Base-by-base conservation (phyloP, 1,140 invertebrate species). In the Calephelis virginiensis region DNA sequence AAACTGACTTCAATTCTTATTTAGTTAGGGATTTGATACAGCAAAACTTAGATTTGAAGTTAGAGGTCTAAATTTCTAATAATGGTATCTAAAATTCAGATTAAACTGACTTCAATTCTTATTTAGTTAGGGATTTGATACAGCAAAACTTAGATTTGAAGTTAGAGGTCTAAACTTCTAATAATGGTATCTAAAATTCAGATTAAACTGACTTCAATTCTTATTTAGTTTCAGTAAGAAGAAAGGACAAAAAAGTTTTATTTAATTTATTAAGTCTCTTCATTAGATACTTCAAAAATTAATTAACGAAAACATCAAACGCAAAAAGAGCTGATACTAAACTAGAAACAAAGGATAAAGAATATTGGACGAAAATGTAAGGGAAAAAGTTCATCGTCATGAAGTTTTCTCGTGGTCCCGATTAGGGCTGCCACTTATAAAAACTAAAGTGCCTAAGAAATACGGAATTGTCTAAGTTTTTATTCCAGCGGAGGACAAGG, bases 351-450 rank as follows among this genome's bases (percentile, higher is more conserved):
- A 53, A 53, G 9, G 50, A 53, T 50, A n/a, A 61, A 43, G 13
- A 61, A n/a, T 62, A 28, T 45, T 45, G 40, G 45, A 62, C 13
- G 61, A 62, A 62, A 62, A 62, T 62, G 61, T 62, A 62, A 43
- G 46, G 40, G 40, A 62, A 62, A 46, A 45, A 62, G 45, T 46
- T 62, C 40, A 62, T 1, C 61, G 61, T 53, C 50, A 53, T 53
- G 50, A 53, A 53, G 14, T 53, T 53, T 53, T 17, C 50, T 28
- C 50, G 17, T 4, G 13, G 50, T 28, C 11, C 14, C 8, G 50
- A 53, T 53, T 53, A 53, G 50, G 50, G 50, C 17, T 53, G 50
- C 50, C 50, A 17, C 13, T 9, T 53, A 17, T 17, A 50, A 14
- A 9, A 13, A 50, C 14, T 7, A 50, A 50, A 43, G 40, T 50